These are phyloP conservation scores for Bibio marci DNA, from an alignment of 2,888 invertebrate genomes.

Conservation along the genomic window DNA sequence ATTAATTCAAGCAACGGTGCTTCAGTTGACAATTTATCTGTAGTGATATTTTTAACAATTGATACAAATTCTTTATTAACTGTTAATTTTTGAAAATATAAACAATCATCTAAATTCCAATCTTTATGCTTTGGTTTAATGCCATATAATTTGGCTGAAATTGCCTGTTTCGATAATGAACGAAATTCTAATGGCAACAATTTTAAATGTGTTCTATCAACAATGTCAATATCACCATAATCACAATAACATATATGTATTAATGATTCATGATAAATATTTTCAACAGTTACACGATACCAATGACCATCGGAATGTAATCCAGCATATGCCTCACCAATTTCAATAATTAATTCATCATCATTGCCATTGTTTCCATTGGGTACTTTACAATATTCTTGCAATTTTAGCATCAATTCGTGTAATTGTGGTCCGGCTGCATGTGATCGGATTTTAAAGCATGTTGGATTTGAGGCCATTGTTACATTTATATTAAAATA, in stretches of 20 bases:
- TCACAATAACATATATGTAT: conserved; percentile 46
- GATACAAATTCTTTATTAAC: conserved; percentile 53
- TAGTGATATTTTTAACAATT: conserved; percentile 40
- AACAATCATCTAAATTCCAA: conserved; percentile 58
- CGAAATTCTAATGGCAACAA: conserved; percentile 37
- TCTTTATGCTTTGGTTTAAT: conserved; percentile 38
- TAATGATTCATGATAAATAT: conserved; percentile 34
- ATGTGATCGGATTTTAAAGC: conserved; percentile 33
- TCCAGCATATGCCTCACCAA: conserved; percentile 51
- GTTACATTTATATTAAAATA: conserved; percentile 56
- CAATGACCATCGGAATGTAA: conserved; percentile 45
- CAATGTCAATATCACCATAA: conserved; percentile 41
- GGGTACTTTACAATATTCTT: conserved; percentile 38
- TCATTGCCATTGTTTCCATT: conserved; percentile 16
- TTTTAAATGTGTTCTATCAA: conserved; percentile 36
- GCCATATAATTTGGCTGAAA: conserved; percentile 42
- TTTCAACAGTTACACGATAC: conserved; percentile 46
- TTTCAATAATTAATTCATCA: conserved; percentile 5
- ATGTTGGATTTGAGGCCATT: conserved; percentile 53
- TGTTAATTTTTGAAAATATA: conserved; percentile 53
- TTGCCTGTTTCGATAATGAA: conserved; percentile 44
- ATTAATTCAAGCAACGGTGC: conserved; percentile 46
- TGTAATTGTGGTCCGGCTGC: conserved; percentile 29
- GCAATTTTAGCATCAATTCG: conserved; percentile 47
- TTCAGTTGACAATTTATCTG: conserved; percentile 35